Evolutionary conservation across 2,888 invertebrate species (phyloP).

Genomic region (Drymonia ruficornis): DNA sequence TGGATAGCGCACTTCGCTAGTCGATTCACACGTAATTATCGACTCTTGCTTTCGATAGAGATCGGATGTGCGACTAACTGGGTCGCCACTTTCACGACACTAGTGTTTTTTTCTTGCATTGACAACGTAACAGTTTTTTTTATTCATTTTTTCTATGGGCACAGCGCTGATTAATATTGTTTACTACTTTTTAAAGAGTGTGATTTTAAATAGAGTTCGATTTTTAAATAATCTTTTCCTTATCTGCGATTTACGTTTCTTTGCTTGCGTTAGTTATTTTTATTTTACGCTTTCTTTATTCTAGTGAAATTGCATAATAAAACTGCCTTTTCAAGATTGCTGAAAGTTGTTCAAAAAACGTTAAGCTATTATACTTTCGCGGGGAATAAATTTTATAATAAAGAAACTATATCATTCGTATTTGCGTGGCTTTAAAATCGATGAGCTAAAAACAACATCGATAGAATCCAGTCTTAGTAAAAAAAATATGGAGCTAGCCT

Average conservation of each 20-base stretch:
- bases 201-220: not conserved
- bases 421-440: not conserved
- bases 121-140: not conserved
- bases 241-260: not conserved
- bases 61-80: conserved; percentile 47
- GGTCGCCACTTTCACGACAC: conserved; percentile 60
- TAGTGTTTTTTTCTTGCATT: conserved; percentile 9
- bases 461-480: no score
- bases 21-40: conserved; percentile 43
- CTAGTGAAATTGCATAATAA: not conserved
- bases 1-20: conserved; percentile 7
- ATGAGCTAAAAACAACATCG: not conserved
- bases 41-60: conserved; percentile 64
- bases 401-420: not conserved
- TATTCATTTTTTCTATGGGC: not conserved
- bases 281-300: not conserved
- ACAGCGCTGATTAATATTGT: not conserved
- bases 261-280: not conserved
- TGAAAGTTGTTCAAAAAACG: not conserved
- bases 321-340: not conserved
- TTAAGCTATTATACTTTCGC: not conserved
- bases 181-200: not conserved
- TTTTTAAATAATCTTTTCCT: conserved; percentile 1
- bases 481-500: no score
- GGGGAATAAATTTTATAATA: not conserved